Evolutionary conservation across 1,140 invertebrate species (phyloP), one percentile per base, ranked within the genome.

Genomic region (Melitaea cinxia): DNA sequence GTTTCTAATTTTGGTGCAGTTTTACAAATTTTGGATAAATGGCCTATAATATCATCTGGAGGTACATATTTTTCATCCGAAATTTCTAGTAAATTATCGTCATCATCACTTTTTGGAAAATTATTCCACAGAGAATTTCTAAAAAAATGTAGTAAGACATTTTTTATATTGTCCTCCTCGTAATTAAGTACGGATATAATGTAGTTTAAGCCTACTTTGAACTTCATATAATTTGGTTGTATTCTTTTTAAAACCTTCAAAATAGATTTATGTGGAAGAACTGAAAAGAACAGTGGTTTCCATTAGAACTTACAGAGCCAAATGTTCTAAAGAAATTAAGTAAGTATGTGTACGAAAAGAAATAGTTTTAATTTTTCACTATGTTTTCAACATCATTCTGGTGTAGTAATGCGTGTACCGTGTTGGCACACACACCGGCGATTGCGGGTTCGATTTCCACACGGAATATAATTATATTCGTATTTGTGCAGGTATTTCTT

Each of bases 151-250:
- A 79, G 80, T 42, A 85, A 54, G 35, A 80, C 70, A 49, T 56
- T 62, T 14, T 82, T 70, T n/a, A 84, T 75, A 53, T 80, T 70
- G 2, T 74, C 54, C 54, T 80, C 73, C 21, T 72, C 33, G 19
- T 62, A 66, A 10, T 62, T 37, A 4, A 83, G 61, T 23, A 82
- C 47, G 14, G 33, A 70, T 45, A 82, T 50, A 10, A 78, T 57
- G 52, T 83, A 69, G 21, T 68, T 14, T 23, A 70, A 59, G 23
- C 77, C 80, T 37, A 87, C 67, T 15, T 79, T 49, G 35, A 80
- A 58, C 65, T 62, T 75, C 80, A 89, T 83, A 56, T 76, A 86
- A 19, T 63, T 54, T 50, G 85, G 85, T 65, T 85, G 65, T 58
- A 89, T 80, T 65, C 52, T 77, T 63, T 82, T 59, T 21, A 89